Conservation (phyloP, 2,888 invertebrate species). For the Patella ulyssiponensis region DNA sequence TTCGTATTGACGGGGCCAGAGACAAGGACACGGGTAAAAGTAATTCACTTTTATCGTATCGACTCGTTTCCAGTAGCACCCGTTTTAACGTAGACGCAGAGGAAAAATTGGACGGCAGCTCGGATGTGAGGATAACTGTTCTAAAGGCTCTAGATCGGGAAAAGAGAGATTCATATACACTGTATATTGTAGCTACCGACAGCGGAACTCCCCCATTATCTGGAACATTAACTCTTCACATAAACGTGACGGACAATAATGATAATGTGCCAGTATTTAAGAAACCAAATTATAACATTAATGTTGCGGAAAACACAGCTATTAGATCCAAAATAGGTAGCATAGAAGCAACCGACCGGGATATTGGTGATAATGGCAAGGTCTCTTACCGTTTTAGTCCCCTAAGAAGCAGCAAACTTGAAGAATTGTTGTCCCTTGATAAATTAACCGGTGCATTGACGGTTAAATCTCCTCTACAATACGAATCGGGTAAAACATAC, state of each 20-base stretch:
- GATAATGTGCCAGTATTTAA: conserved; percentile 61
- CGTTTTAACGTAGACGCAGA: conserved; percentile 50
- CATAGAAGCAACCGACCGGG: conserved; percentile 88
- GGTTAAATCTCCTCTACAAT: conserved; percentile 85
- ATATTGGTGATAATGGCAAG: conserved; percentile 84
- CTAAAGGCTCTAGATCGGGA: conserved; percentile 55
- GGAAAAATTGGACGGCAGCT: conserved; percentile 46
- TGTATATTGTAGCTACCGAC: conserved; percentile 57
- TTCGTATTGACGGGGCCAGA: conserved; percentile 42
- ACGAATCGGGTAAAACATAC: conserved; percentile 80
- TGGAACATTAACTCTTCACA: conserved; percentile 57
- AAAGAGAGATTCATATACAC: conserved; percentile 51
- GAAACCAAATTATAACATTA: conserved; percentile 48
- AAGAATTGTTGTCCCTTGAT: conserved; percentile 77
- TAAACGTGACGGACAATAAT: conserved; percentile 60
- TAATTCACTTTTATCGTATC: conserved; percentile 53
- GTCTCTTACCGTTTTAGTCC: conserved; percentile 71
- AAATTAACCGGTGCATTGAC: conserved; percentile 88
- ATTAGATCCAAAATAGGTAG: conserved; percentile 48
- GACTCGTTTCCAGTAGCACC: conserved; percentile 50
- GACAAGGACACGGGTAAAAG: conserved; percentile 53
- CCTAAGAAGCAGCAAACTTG: conserved; percentile 43
- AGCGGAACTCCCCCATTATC: conserved; percentile 56
- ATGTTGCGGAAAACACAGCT: conserved; percentile 53
- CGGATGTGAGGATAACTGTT: conserved; percentile 54